phyloP scores from a whole-genome alignment of 2,888 invertebrate genomes.

The Dasysyrphus tricinctus region DNA sequence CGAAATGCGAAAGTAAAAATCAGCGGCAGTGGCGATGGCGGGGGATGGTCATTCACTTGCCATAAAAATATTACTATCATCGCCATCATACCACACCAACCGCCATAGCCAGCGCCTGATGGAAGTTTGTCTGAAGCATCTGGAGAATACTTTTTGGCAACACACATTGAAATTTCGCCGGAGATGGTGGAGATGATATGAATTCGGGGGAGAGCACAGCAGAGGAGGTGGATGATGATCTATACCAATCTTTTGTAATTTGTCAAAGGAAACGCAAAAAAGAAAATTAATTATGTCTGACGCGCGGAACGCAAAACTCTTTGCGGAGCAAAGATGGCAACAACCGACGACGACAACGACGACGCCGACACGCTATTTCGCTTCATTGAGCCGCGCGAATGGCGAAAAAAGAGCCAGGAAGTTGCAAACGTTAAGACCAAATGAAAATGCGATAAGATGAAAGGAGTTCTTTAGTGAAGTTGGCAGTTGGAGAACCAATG shows the following conservation, averaged over 20 bases:
- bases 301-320: conserved; percentile 27
- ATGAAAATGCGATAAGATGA: conserved; percentile 60
- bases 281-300: conserved; percentile 59
- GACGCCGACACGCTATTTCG: conserved; percentile 33
- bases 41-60: conserved; percentile 59
- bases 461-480: conserved; percentile 38
- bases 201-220: neutral
- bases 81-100: conserved; percentile 3
- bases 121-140: conserved; percentile 35
- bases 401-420: conserved; percentile 45
- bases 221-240: conserved; percentile 22
- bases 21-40: neutral
- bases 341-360: neutral
- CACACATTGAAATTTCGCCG: conserved; percentile 40
- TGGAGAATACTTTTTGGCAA: conserved; percentile 25
- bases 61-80: conserved; percentile 62
- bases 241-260: conserved; percentile 63
- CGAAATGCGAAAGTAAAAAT: neutral
- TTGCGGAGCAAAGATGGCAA: neutral
- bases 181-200: neutral
- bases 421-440: conserved; percentile 48
- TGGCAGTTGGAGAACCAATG: conserved; percentile 38
- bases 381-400: conserved; percentile 42
- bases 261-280: conserved; percentile 58
- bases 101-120: neutral